Evolutionary conservation across 2,888 invertebrate species (phyloP).

Genomic region (Thymelicus acteon): DNA sequence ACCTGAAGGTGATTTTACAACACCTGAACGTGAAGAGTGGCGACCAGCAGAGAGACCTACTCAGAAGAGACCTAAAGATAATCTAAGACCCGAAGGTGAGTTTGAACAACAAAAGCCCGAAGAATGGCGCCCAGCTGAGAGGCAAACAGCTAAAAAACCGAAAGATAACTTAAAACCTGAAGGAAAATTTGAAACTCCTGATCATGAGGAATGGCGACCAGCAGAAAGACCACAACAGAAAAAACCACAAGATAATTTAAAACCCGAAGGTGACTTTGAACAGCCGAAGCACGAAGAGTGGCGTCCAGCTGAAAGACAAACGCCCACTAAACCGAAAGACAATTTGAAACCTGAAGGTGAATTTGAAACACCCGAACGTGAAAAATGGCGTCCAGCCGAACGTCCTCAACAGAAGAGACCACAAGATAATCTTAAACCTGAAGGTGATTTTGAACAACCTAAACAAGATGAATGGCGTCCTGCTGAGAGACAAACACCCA

Average conservation of each 20-base stretch:
- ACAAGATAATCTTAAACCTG: conserved; percentile 84
- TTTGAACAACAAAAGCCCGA: conserved; percentile 61
- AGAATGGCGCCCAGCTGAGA: conserved; percentile 67
- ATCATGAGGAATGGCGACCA: conserved; percentile 62
- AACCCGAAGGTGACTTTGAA: conserved; percentile 51
- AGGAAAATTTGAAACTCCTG: conserved; percentile 43
- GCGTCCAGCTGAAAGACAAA: conserved; percentile 71
- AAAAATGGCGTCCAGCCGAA: conserved; percentile 78
- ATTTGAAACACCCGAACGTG: conserved; percentile 75
- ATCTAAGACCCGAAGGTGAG: conserved; percentile 77
- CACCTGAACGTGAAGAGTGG: conserved; percentile 65
- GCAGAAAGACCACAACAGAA: conserved; percentile 67
- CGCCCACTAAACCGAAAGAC: conserved; percentile 70
- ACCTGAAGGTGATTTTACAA: conserved; percentile 84
- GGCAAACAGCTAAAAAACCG: conserved; percentile 54
- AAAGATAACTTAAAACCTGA: conserved; percentile 45
- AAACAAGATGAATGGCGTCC: conserved; percentile 56
- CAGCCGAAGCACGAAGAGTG: conserved; percentile 51
- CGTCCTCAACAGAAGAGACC: conserved; percentile 65
- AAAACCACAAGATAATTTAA: conserved; percentile 78
- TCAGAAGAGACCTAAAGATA: conserved; percentile 80
- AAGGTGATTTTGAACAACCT: conserved; percentile 80
- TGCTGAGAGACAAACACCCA: too few species aligned
- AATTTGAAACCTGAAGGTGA: conserved; percentile 85
- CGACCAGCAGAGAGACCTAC: conserved; percentile 80